A percentile compares a stretch with the other conserved stretches of the same genome.
These are phyloP conservation scores for Sitodiplosis mosellana DNA, from an alignment of 1,140 invertebrate species.

Conservation along the genomic window DNA sequence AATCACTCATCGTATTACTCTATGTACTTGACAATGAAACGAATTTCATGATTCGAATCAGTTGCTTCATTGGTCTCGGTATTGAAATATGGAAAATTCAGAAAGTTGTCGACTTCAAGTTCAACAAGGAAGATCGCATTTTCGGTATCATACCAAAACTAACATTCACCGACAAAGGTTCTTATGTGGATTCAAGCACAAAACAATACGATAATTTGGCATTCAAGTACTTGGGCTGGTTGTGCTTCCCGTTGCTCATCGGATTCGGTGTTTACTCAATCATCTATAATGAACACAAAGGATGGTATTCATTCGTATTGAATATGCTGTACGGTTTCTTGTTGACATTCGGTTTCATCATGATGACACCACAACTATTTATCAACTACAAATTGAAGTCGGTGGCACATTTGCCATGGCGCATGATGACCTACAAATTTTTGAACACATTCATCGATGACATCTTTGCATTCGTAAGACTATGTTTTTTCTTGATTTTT, in stretches of 20 bases:
- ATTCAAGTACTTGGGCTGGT: slow-evolving; percentile 93
- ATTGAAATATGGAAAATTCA: slow-evolving; percentile 99
- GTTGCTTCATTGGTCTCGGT: slow-evolving; percentile 79
- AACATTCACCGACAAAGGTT: slow-evolving; percentile 81
- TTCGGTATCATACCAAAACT: slow-evolving; percentile 69
- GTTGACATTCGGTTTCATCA: slow-evolving; percentile 97
- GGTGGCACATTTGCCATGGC: slow-evolving; percentile 95
- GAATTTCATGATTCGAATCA: slow-evolving; percentile 85
- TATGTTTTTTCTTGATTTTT: too few species aligned
- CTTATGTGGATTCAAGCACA: slow-evolving; percentile 89
- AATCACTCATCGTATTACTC: slow-evolving; percentile 82
- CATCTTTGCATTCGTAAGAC: slow-evolving; percentile 99
- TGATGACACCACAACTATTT: slow-evolving; percentile 99
- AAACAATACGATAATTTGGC: slow-evolving; percentile 89
- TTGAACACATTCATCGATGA: slow-evolving; percentile 99
- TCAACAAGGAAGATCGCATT: slow-evolving; percentile 52
- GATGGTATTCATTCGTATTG: slow-evolving; percentile 91
- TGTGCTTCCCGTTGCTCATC: slow-evolving; percentile 78
- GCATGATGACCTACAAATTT: slow-evolving; percentile 99
- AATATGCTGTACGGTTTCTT: slow-evolving; percentile 97
- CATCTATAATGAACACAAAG: slow-evolving; percentile 94
- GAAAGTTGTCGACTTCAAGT: slow-evolving; percentile 77
- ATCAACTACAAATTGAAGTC: slow-evolving; percentile 99
- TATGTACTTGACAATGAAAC: slow-evolving; percentile 98
- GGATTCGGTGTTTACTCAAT: slow-evolving; percentile 92